Evolutionary conservation across 2,797 vertebrate species (phyloP).

Genomic region (Neosilurus mollespiculum): DNA sequence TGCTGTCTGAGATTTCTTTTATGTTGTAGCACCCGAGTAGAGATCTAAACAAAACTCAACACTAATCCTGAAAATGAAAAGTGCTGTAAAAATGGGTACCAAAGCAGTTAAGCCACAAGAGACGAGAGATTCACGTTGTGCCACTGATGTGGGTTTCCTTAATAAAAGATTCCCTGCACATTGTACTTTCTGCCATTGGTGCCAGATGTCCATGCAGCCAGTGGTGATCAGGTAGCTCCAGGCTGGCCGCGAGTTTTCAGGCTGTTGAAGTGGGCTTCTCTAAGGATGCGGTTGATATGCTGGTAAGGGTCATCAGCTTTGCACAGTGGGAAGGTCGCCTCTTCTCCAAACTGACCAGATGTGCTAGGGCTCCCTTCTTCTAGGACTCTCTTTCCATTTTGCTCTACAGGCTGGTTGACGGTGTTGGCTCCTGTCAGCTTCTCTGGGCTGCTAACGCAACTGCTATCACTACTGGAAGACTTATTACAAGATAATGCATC

Average conservation of each 20-base stretch:
- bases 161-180: constrained; percentile 43
- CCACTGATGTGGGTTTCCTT: constrained; percentile 57
- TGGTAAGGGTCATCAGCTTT: constrained; percentile 81
- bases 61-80: constrained; percentile 57
- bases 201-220: constrained; percentile 49
- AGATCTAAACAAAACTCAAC: constrained; percentile 23
- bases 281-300: constrained; percentile 95
- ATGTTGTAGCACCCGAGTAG: constrained; percentile 75
- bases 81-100: constrained; percentile 65
- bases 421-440: constrained; percentile 69
- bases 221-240: constrained; percentile 78
- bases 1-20: constrained; percentile 45
- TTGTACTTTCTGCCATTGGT: constrained; percentile 39
- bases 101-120: constrained; percentile 71
- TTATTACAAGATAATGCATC: constrained; percentile 42
- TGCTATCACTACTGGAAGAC: constrained; percentile 86
- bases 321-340: constrained; percentile 78
- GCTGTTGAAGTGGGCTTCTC: constrained; percentile 97
- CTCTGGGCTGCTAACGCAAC: constrained; percentile 87
- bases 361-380: constrained; percentile 74
- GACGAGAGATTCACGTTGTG: constrained; percentile 45
- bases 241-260: constrained; percentile 87
- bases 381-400: constrained; percentile 65
- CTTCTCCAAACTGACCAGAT: constrained; percentile 77
- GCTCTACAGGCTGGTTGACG: constrained; percentile 69